phyloP scores from a whole-genome alignment of 2,888 invertebrate genomes.

The Disparrhopalites patrizii region DNA sequence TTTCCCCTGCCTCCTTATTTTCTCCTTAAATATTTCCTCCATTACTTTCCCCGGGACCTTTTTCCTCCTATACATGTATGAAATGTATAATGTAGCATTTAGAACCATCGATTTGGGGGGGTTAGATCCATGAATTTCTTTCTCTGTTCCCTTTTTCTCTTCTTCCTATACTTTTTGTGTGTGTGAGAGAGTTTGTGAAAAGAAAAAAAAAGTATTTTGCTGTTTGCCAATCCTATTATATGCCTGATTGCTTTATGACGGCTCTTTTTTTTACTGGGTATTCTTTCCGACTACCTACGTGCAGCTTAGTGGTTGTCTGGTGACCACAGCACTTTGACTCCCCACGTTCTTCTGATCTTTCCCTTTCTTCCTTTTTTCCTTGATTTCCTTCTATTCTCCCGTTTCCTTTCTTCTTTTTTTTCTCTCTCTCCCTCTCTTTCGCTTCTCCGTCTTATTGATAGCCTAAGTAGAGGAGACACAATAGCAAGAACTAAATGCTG shows the following conservation, averaged over 20 bases:
- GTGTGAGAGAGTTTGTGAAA: background rate
- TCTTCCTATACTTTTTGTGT: background rate
- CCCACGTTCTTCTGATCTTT: background rate
- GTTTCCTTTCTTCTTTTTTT: background rate
- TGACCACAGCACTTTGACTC: constrained; percentile 11
- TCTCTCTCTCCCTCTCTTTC: too few relatives aligned
- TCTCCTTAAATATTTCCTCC: background rate
- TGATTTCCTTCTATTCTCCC: too few relatives aligned
- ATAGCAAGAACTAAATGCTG: background rate
- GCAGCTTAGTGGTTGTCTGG: constrained; percentile 7
- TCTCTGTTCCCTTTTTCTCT: background rate
- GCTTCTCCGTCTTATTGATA: too few relatives aligned
- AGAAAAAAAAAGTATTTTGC: constrained; percentile 14
- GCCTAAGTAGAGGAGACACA: too few relatives aligned
- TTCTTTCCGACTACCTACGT: background rate
- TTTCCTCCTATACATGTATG: background rate
- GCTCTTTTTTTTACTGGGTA: constrained; percentile 1
- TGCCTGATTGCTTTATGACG: constrained; percentile 24
- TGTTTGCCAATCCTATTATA: constrained; percentile 19
- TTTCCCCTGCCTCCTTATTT: background rate
- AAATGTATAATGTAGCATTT: background rate
- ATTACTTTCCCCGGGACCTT: background rate
- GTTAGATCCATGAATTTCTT: background rate
- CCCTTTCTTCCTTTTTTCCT: background rate
- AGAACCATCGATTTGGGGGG: constrained; percentile 6